Evolutionary conservation across 2,888 invertebrate genomes (phyloP).

Genomic region (Stenchaetothrips biformis): DNA sequence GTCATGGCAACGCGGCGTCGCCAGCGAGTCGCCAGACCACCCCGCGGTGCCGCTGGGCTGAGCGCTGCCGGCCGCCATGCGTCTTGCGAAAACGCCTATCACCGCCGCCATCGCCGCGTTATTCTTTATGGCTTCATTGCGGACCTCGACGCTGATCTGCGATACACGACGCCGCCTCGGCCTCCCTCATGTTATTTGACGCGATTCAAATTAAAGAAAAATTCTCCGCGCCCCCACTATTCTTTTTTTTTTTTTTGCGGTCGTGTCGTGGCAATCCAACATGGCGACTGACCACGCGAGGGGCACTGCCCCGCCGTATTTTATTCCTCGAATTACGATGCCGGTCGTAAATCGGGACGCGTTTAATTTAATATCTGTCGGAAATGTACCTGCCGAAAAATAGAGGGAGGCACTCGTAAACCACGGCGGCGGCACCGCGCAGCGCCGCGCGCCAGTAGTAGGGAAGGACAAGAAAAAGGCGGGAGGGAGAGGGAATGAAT

Average conservation of each 20-base stretch:
- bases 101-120: too few species aligned
- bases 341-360: background rate
- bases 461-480: slow-evolving; percentile 20
- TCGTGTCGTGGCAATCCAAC: background rate
- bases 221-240: background rate
- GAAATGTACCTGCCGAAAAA: slow-evolving; percentile 24
- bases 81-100: background rate
- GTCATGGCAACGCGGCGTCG: background rate
- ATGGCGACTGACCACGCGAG: background rate
- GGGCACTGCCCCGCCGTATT: slow-evolving; percentile 1
- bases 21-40: background rate
- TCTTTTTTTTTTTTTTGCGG: background rate
- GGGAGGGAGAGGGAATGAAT: background rate
- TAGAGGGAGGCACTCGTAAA: slow-evolving; percentile 12
- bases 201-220: background rate
- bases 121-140: too few species aligned
- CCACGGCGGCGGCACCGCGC: background rate
- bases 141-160: background rate
- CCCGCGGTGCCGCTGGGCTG: background rate
- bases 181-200: background rate
- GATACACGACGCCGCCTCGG: background rate
- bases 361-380: slow-evolving; percentile 25
- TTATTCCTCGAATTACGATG: slow-evolving; percentile 14
- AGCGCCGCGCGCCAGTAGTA: background rate
- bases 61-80: background rate